These are phyloP conservation scores for Camptogramma bilineatum DNA, from an alignment of 2,888 invertebrate genomes.

Conservation along the genomic window DNA sequence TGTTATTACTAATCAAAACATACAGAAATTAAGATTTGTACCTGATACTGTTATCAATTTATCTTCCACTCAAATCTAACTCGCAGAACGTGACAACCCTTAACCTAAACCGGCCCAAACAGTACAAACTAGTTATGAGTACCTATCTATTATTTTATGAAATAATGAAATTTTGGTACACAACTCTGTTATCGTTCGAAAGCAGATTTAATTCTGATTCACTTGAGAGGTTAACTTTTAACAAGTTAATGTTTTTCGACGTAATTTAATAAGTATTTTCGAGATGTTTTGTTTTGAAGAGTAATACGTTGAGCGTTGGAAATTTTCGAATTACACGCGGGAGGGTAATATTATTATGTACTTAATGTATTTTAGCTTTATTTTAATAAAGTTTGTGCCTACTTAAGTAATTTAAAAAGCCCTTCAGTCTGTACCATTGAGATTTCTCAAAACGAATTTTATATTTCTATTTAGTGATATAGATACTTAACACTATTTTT, in stretches of 20 bases:
- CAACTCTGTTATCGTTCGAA: constrained; percentile 38
- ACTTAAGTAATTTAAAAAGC: neutral
- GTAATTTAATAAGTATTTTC: constrained; percentile 39
- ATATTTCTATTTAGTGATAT: neutral
- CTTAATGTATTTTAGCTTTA: neutral
- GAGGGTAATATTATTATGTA: constrained; percentile 6
- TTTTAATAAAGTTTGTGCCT: neutral
- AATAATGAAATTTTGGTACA: constrained; percentile 40
- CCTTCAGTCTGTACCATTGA: neutral
- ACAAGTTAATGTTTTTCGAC: constrained; percentile 39
- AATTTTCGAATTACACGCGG: constrained; percentile 14
- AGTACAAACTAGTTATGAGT: constrained; percentile 35
- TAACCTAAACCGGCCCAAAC: constrained; percentile 13
- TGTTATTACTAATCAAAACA: neutral
- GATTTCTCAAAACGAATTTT: neutral
- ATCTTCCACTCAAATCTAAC: constrained; percentile 10
- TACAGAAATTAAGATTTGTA: neutral
- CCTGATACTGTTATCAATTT: constrained; percentile 6
- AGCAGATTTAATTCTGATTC: constrained; percentile 38
- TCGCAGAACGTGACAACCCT: constrained; percentile 26
- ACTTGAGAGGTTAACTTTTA: constrained; percentile 39
- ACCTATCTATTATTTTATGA: constrained; percentile 34
- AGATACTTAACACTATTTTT: neutral
- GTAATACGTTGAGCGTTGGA: constrained; percentile 10
- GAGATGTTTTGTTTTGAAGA: constrained; percentile 23